A percentile compares a stretch with the other conserved stretches of the same genome.
Evolutionary conservation across 2,888 invertebrate species (phyloP).

Genomic region (Lissonota sp.): DNA sequence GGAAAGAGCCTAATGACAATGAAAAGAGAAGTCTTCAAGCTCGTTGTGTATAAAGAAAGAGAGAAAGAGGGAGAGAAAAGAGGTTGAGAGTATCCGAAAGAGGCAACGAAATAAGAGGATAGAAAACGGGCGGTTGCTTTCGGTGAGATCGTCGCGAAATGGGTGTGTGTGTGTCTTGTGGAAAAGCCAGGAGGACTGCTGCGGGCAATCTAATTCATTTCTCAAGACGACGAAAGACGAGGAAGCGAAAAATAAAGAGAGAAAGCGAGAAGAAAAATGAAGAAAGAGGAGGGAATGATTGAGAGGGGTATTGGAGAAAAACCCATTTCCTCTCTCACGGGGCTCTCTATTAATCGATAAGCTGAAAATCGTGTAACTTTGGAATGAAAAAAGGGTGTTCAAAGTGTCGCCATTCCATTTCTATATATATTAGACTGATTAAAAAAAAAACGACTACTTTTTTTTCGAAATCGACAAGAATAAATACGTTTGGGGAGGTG

Average conservation of each 20-base stretch:
- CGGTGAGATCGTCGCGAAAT: slow-evolving; percentile 49
- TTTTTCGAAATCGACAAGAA: too few relatives aligned
- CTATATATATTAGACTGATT: slow-evolving; percentile 25
- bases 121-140: slow-evolving; percentile 41
- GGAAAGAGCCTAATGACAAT: slow-evolving; percentile 63
- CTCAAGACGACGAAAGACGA: slow-evolving; percentile 60
- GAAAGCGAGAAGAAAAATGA: slow-evolving; percentile 48
- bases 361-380: slow-evolving; percentile 65
- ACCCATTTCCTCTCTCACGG: slow-evolving; percentile 62
- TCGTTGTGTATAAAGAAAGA: slow-evolving; percentile 37
- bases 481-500: too few relatives aligned
- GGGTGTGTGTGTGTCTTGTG: slow-evolving; percentile 50
- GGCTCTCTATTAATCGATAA: slow-evolving; percentile 64
- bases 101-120: slow-evolving; percentile 61
- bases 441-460: too few relatives aligned
- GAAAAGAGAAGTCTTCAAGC: slow-evolving; percentile 48
- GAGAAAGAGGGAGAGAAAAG: slow-evolving; percentile 17
- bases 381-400: slow-evolving; percentile 57
- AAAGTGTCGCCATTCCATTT: slow-evolving; percentile 32
- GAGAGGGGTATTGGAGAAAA: slow-evolving; percentile 40
- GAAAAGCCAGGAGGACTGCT: slow-evolving; percentile 57
- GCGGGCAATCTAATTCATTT: slow-evolving; percentile 66
- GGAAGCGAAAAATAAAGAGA: slow-evolving; percentile 42
- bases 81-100: slow-evolving; percentile 46
- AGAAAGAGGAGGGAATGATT: slow-evolving; percentile 65